phyloP scores from a whole-genome alignment of 1,140 invertebrate species.

The Brachionus koreanus region DNA sequence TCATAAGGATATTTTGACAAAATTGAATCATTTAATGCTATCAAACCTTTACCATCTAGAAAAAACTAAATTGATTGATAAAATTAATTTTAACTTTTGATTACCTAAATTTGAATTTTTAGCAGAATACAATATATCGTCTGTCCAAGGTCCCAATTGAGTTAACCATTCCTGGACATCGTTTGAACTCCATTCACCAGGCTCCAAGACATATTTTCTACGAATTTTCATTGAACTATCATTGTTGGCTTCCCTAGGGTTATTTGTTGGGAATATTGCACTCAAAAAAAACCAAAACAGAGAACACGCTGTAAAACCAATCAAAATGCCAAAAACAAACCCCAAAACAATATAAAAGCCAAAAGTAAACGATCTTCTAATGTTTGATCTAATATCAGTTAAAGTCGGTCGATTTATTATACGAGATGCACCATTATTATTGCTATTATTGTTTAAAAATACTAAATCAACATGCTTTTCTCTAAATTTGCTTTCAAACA shows the following conservation, averaged over 20 bases:
- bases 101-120: background rate
- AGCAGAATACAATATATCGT: background rate
- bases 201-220: background rate
- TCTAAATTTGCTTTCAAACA: background rate
- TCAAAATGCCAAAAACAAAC: background rate
- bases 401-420: background rate
- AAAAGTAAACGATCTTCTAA: background rate
- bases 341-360: background rate
- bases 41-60: background rate
- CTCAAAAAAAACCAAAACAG: background rate
- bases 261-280: background rate
- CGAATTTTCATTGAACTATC: background rate
- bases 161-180: slow-evolving; percentile 19
- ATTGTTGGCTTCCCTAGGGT: background rate
- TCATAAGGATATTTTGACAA: background rate
- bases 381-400: background rate
- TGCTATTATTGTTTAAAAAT: background rate
- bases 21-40: background rate
- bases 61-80: background rate
- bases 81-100: background rate
- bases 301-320: background rate
- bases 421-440: background rate
- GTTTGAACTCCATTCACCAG: background rate
- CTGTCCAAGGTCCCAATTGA: slow-evolving; percentile 34
- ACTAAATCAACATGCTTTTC: background rate